These are phyloP conservation scores for Heliconius himera DNA, from an alignment of 1,140 invertebrate species.

Conservation along the genomic window DNA sequence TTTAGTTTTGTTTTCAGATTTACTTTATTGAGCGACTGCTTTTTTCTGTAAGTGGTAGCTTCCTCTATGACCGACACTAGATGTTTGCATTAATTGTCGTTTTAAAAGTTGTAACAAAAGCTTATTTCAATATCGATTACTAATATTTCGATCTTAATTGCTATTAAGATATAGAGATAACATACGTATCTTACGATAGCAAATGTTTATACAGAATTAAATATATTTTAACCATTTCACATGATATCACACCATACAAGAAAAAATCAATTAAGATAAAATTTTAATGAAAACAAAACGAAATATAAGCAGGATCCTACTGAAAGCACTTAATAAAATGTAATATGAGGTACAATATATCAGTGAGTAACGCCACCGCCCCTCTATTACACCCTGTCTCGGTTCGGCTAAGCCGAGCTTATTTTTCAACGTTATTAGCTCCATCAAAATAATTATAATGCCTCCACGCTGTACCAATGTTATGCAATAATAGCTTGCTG, in stretches of 20 bases:
- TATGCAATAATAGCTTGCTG: background rate
- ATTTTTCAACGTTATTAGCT: conserved; percentile 78
- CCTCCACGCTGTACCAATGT: conserved; percentile 39
- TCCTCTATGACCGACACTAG: too few relatives aligned
- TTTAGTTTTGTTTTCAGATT: too few relatives aligned
- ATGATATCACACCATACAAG: background rate
- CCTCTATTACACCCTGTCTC: conserved; percentile 51
- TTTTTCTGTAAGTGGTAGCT: too few relatives aligned
- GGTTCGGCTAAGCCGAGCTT: conserved; percentile 62
- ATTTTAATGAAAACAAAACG: background rate
- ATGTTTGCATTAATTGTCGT: too few relatives aligned
- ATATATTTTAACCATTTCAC: too few relatives aligned
- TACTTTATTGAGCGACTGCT: too few relatives aligned
- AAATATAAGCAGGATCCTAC: background rate
- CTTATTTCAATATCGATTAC: background rate
- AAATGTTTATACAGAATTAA: too few relatives aligned
- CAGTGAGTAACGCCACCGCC: conserved; percentile 28
- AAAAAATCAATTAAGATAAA: background rate
- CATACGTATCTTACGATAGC: too few relatives aligned
- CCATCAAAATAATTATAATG: conserved; percentile 71
- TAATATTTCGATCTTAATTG: too few relatives aligned
- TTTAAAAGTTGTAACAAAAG: too few relatives aligned
- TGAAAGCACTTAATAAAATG: conserved; percentile 20
- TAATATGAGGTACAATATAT: conserved; percentile 39
- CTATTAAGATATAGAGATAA: too few relatives aligned